Evolutionary conservation across 92 coral and sea anemone genomes (phyloP), one percentile per base, ranked within the genome.

Genomic region (Ricordea florida): DNA sequence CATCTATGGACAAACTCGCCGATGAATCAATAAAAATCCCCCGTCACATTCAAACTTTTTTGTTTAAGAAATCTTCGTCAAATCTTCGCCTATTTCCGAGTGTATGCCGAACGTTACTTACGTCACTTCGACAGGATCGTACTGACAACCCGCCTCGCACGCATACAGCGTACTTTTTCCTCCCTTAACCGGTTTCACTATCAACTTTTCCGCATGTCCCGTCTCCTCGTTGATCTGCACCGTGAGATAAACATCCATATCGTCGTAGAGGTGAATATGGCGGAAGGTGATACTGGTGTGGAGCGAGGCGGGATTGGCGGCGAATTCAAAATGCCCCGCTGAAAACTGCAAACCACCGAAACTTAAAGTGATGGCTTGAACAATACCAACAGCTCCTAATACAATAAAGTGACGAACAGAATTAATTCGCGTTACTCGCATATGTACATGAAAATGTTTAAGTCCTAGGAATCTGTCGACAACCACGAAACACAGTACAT

Each of bases 111-210:
- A 8, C 2, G 4, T 2, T 33, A 71, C 92, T 72, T 52, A 96
- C 99, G 89, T 78, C 18, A 96, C 83, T 71, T 89, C 86, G 5
- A 92, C 97, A 6, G 99, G 97, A 30, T 89, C 96, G 62, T 78
- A 96, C 53, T 96, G 99, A 62, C 99, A 96, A 66, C 99, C 99
- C 3, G 99, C 99, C 63, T 96, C 99, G 72, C 99, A 96, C 6
- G 99, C 99, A 57, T 79, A 96, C 58, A 96, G 82, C 13, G 92
- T 87, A 4, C 81, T 69, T 82, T 89, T 85, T 27, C 47, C 91
- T 30, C 90, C 93, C 25, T 83, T 68, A 10, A 51, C 59, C 0
- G 99, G 93, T 72, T 75, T 76, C 5, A 96, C 90, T 4, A 83
- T 71, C 51, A 92, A 67, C 71, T 89, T 90, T 32, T 93, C 98